These are phyloP conservation scores for Meloidogyne floridensis DNA, from an alignment of 1,140 invertebrate species.

Conservation along the genomic window DNA sequence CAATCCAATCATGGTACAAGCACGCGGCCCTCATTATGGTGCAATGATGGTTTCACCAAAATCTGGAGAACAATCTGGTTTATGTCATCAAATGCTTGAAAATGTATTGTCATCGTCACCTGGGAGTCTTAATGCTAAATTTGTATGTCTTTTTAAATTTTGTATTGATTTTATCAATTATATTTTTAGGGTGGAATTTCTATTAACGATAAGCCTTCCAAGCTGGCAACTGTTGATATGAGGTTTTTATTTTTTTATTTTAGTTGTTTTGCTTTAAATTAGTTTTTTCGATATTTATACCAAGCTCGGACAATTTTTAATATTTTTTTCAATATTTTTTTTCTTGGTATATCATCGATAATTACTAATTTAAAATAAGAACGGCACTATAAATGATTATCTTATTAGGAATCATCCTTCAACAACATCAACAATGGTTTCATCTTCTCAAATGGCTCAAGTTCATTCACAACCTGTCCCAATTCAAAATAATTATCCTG, in stretches of 20 bases:
- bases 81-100: slow-evolving; percentile 57
- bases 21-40: slow-evolving; percentile 28
- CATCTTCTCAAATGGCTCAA: neutral
- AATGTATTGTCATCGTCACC: slow-evolving; percentile 58
- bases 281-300: slow-evolving; percentile 24
- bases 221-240: slow-evolving; percentile 5
- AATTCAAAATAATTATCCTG: slow-evolving; percentile 47
- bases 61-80: slow-evolving; percentile 49
- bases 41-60: slow-evolving; percentile 45
- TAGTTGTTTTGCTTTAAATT: slow-evolving; percentile 5
- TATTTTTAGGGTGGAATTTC: slow-evolving; percentile 25
- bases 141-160: slow-evolving; percentile 47
- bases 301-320: neutral
- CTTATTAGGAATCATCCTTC: slow-evolving; percentile 15
- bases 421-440: neutral
- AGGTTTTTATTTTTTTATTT: slow-evolving; percentile 2
- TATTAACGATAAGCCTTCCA: slow-evolving; percentile 11
- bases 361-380: slow-evolving; percentile 9
- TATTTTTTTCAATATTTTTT: neutral
- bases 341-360: neutral
- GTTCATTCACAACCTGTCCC: slow-evolving; percentile 35
- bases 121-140: slow-evolving; percentile 44
- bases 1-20: slow-evolving; percentile 57
- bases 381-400: neutral
- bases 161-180: neutral